Evolutionary conservation across 2,113 vertebrate species (phyloP).

Genomic region (Platycercus adscitus): DNA sequence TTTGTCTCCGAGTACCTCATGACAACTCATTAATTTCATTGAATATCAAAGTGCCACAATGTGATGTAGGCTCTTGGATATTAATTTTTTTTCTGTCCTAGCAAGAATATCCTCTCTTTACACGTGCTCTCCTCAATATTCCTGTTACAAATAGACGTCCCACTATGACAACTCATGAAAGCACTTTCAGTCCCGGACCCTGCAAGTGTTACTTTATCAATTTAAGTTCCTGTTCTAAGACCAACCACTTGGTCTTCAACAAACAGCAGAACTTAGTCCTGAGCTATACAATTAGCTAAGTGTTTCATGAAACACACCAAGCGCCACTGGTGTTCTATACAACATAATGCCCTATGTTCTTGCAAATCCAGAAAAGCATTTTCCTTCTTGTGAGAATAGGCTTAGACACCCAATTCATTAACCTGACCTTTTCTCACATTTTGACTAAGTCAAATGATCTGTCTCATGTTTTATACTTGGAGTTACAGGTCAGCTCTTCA

Average conservation of each 20-base stretch:
- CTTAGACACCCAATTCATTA: neutral
- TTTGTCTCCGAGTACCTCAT: neutral
- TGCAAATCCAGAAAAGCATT: neutral
- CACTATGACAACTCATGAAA: neutral
- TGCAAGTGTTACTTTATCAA: neutral
- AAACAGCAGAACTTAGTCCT: neutral
- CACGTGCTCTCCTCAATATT: neutral
- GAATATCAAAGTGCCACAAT: neutral
- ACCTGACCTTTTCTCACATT: neutral
- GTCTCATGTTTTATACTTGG: neutral
- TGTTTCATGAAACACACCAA: neutral
- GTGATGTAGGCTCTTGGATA: neutral
- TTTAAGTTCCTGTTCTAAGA: neutral
- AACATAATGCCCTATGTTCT: neutral
- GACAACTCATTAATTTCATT: neutral
- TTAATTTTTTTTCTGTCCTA: neutral
- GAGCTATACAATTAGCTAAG: neutral
- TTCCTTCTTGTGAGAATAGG: neutral
- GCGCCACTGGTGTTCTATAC: neutral
- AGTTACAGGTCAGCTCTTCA: neutral
- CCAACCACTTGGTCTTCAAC: neutral
- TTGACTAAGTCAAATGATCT: neutral
- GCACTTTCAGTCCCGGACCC: neutral
- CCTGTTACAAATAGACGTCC: neutral
- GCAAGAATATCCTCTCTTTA: neutral